Evolutionary conservation across 2,888 invertebrate species (phyloP).

Genomic region (Lasioglossum morio): DNA sequence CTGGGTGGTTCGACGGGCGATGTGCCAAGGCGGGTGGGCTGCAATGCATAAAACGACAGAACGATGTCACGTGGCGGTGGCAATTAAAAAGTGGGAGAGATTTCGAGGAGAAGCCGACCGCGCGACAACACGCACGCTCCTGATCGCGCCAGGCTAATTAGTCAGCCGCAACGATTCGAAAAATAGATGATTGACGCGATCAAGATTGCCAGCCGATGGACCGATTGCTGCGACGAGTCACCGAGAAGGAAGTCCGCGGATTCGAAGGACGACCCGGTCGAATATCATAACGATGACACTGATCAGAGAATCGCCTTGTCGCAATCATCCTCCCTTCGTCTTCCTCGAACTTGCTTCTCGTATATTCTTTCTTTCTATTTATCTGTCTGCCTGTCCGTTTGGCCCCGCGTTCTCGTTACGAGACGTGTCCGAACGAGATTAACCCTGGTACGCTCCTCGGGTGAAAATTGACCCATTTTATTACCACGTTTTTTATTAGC

Average conservation of each 20-base stretch:
- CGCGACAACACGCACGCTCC: constrained; percentile 50
- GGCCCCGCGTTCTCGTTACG: not conserved
- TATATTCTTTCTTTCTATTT: not conserved
- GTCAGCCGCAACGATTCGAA: constrained; percentile 57
- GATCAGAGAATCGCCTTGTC: not conserved
- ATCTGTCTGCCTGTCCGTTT: not conserved
- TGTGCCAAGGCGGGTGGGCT: constrained; percentile 81
- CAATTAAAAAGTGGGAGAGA: constrained; percentile 73
- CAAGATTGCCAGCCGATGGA: constrained; percentile 37
- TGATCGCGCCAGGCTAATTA: constrained; percentile 64
- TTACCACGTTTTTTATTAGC: too few relatives aligned
- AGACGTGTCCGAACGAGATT: constrained; percentile 5
- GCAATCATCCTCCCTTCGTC: not conserved
- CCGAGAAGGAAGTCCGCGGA: constrained; percentile 32
- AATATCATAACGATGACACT: constrained; percentile 42
- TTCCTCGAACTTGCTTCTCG: not conserved
- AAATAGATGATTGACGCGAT: constrained; percentile 56
- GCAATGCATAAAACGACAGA: constrained; percentile 81
- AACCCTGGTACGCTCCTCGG: not conserved
- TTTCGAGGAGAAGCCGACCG: not conserved
- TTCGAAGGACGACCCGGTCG: constrained; percentile 55
- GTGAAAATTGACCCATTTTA: too few relatives aligned
- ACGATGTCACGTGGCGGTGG: constrained; percentile 78
- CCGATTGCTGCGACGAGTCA: not conserved
- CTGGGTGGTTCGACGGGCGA: constrained; percentile 82